Conservation (phyloP, 2,888 invertebrate species). For the Orthosia incerta region DNA sequence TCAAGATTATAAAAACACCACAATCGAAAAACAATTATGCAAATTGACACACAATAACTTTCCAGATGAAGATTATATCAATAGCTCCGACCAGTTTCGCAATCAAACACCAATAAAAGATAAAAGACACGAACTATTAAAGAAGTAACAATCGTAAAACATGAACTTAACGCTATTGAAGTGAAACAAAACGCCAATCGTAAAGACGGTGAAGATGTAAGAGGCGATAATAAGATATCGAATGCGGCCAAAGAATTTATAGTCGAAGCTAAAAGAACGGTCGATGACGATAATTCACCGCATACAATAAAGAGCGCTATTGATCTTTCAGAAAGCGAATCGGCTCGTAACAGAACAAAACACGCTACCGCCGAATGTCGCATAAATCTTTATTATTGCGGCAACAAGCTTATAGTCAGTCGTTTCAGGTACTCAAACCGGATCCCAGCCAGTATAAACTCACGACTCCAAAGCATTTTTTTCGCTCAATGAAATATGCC, state of each 20-base stretch:
- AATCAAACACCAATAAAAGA: slow-evolving; percentile 56
- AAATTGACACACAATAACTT: slow-evolving; percentile 40
- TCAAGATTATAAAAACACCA: slow-evolving; percentile 19
- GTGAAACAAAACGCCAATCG: slow-evolving; percentile 75
- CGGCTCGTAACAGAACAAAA: slow-evolving; percentile 90
- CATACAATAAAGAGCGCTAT: slow-evolving; percentile 89
- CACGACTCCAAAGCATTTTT: slow-evolving; percentile 90
- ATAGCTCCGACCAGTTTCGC: slow-evolving; percentile 33
- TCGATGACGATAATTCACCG: slow-evolving; percentile 87
- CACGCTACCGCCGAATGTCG: slow-evolving; percentile 90
- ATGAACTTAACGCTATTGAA: slow-evolving; percentile 70
- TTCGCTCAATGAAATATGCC: slow-evolving; percentile 90
- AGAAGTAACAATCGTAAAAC: slow-evolving; percentile 68
- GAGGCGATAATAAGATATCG: slow-evolving; percentile 86
- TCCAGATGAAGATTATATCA: slow-evolving; percentile 33
- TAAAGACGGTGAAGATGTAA: slow-evolving; percentile 83
- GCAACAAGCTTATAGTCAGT: slow-evolving; percentile 89
- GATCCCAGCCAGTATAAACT: slow-evolving; percentile 87
- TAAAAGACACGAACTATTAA: slow-evolving; percentile 60
- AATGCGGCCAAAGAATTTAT: slow-evolving; percentile 82
- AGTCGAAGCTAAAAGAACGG: slow-evolving; percentile 81
- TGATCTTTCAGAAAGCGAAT: slow-evolving; percentile 90
- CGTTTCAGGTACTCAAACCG: slow-evolving; percentile 90
- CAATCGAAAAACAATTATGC: slow-evolving; percentile 43
- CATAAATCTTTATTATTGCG: slow-evolving; percentile 91